Evolutionary conservation across 2,113 vertebrate genomes (phyloP).

Genomic region (Cynopterus brachyotis): DNA sequence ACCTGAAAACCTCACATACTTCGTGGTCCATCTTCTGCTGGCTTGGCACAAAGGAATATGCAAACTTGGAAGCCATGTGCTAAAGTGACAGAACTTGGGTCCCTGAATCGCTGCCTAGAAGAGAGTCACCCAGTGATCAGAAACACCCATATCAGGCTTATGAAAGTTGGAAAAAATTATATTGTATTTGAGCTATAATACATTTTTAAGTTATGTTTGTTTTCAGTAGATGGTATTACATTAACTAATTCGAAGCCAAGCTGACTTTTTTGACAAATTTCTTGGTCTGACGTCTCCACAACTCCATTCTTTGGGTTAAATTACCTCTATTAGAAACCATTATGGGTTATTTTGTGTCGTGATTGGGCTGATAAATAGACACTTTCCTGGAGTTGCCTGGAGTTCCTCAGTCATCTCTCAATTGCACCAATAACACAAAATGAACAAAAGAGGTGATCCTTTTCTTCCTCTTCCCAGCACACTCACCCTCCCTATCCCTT

Average conservation of each 20-base stretch:
- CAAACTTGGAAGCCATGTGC: not conserved
- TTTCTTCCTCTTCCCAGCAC: not conserved
- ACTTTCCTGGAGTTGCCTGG: not conserved
- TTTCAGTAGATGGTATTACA: not conserved
- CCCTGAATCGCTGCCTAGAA: not conserved
- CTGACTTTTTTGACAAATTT: not conserved
- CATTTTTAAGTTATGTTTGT: not conserved
- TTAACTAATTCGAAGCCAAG: constrained; percentile 13
- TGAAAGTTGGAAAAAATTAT: not conserved
- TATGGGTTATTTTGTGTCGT: not conserved
- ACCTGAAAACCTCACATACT: not conserved
- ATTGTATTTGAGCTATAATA: not conserved
- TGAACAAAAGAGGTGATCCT: not conserved
- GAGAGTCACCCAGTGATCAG: not conserved
- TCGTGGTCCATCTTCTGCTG: not conserved
- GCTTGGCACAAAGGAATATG: not conserved
- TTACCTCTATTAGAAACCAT: not conserved
- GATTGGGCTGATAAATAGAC: not conserved
- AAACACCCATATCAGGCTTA: not conserved
- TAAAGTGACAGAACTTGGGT: not conserved
- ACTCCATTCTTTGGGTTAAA: not conserved
- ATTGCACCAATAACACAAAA: not conserved
- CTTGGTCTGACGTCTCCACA: not conserved
- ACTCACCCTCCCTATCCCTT: not conserved
- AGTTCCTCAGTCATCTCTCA: not conserved